phyloP scores from a whole-genome alignment of 2,113 vertebrate species.

The Prionailurus bengalensis region DNA sequence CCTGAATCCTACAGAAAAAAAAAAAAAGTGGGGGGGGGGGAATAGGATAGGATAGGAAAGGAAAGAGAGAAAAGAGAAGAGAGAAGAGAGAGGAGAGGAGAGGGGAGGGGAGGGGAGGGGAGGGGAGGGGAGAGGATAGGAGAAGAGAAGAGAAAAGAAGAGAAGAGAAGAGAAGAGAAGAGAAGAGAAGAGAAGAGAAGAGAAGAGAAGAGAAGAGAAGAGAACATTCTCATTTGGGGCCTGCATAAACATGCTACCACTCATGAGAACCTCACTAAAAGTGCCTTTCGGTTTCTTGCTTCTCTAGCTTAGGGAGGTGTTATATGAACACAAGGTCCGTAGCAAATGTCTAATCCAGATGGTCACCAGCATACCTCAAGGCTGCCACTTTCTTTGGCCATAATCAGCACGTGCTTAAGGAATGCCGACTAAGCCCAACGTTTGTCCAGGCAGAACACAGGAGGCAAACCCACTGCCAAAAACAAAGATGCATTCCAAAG shows the following conservation, averaged over 20 bases:
- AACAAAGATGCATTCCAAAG: slow-evolving; percentile 55
- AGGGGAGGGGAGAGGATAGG: not conserved
- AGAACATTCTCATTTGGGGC: not conserved
- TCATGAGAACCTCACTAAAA: not conserved
- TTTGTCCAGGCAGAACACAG: slow-evolving; percentile 1
- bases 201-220: rapidly evolving
- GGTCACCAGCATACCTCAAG: not conserved
- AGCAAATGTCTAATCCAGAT: slow-evolving; percentile 27
- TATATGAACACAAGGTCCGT: not conserved
- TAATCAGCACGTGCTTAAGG: slow-evolving; percentile 9
- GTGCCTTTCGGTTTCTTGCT: not conserved
- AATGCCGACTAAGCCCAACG: slow-evolving; percentile 1
- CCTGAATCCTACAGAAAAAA: not conserved
- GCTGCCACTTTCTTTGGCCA: slow-evolving; percentile 15
- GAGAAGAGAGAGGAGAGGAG: too few species aligned
- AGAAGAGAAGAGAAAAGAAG: rapidly evolving
- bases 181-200: rapidly evolving
- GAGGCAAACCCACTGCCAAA: slow-evolving; percentile 39
- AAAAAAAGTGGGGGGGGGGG: not conserved
- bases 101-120: too few species aligned
- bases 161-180: too few species aligned
- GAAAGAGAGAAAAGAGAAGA: too few species aligned
- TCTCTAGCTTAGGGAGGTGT: not conserved
- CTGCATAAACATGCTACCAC: rapidly evolving
- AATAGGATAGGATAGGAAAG: too few species aligned